These are phyloP conservation scores for Sepiola atlantica DNA, from an alignment of 2,888 invertebrate genomes.

Conservation along the genomic window DNA sequence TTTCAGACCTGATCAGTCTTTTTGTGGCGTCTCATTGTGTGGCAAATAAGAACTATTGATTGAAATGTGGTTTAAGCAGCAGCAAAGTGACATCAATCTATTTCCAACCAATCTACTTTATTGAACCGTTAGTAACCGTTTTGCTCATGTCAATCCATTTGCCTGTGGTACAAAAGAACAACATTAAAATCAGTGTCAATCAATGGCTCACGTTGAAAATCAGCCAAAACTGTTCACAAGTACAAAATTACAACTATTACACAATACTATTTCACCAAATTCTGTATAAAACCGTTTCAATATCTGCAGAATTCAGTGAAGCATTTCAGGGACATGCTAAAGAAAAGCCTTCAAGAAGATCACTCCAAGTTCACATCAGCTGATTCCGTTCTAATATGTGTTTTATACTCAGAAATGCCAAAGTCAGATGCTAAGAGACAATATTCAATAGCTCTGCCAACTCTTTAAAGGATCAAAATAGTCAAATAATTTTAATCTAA, in stretches of 20 bases:
- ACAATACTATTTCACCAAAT: conserved; percentile 2
- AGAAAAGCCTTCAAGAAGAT: conserved; percentile 1
- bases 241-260: conserved; percentile 32
- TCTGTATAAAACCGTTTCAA: neutral
- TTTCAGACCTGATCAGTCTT: neutral
- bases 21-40: neutral
- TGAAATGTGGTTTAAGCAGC: conserved; percentile 19
- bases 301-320: conserved; percentile 20
- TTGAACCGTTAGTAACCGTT: conserved; percentile 3
- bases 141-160: conserved; percentile 32
- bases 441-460: conserved; percentile 32
- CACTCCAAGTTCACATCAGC: conserved; percentile 32
- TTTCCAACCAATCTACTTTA: conserved; percentile 23
- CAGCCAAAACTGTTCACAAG: conserved; percentile 32
- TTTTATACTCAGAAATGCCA: conserved; percentile 22
- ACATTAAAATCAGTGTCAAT: conserved; percentile 22
- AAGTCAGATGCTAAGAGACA: conserved; percentile 21
- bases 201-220: conserved; percentile 12
- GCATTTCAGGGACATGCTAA: conserved; percentile 32
- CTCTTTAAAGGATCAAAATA: neutral
- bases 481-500: neutral
- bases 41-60: neutral
- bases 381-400: conserved; percentile 3
- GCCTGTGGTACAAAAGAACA: conserved; percentile 32
- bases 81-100: conserved; percentile 32